Evolutionary conservation across 2,113 vertebrate species (phyloP).

Genomic region (Pseudolaguvia tuberculata): DNA sequence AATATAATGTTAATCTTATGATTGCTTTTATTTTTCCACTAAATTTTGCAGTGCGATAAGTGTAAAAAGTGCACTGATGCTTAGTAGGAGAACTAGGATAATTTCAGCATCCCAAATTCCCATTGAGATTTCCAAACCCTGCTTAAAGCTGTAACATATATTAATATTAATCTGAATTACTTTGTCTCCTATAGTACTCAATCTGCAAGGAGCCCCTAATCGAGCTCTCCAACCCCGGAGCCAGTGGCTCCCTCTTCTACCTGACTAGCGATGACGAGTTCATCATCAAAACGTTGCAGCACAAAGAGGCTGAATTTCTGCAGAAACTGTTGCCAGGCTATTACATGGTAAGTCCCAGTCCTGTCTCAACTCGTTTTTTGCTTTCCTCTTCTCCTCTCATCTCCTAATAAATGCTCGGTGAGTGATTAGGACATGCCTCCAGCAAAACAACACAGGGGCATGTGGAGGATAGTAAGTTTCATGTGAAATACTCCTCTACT

Average conservation of each 20-base stretch:
- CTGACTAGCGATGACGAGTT: constrained; percentile 27
- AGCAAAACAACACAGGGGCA: not conserved
- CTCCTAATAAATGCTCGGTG: constrained; percentile 1
- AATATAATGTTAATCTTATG: too few relatives aligned
- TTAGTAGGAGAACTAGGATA: not conserved
- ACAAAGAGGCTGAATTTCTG: constrained; percentile 30
- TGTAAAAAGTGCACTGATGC: not conserved
- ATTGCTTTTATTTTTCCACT: not conserved
- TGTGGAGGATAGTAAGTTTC: not conserved
- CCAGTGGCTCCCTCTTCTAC: constrained; percentile 21
- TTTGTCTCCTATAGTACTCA: constrained; percentile 68
- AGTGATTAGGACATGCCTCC: not conserved
- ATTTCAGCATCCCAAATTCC: too few relatives aligned
- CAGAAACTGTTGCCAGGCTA: constrained; percentile 28
- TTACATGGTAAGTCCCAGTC: constrained; percentile 14
- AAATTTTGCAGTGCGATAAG: not conserved
- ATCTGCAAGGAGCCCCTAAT: constrained; percentile 29
- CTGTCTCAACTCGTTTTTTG: not conserved
- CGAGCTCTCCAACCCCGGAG: constrained; percentile 27
- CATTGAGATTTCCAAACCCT: too few relatives aligned
- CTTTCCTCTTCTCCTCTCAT: constrained; percentile 9
- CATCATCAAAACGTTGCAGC: constrained; percentile 25
- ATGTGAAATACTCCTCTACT: not conserved
- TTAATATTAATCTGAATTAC: constrained; percentile 19
- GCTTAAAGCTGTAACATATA: not conserved